Evolutionary conservation across 2,797 vertebrate species (phyloP).

Genomic region (Streptopelia turtur): DNA sequence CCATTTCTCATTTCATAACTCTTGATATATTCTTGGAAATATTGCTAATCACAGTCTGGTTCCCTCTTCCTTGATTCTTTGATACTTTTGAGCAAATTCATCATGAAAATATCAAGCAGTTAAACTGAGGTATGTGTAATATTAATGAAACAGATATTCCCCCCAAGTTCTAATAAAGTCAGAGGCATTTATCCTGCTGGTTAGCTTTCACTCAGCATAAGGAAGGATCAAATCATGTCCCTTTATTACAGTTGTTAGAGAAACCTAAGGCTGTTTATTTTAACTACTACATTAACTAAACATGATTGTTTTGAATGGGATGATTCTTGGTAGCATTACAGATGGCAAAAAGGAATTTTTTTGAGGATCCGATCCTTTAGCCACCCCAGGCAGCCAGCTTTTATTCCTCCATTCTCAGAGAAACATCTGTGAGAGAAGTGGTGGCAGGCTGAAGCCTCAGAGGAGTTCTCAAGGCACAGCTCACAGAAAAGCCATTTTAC

Average conservation of each 20-base stretch:
- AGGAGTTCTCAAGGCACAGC: background rate
- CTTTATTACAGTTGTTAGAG: background rate
- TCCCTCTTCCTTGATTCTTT: background rate
- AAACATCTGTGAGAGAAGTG: background rate
- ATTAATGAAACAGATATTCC: background rate
- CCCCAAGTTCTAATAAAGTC: background rate
- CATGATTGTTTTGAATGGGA: background rate
- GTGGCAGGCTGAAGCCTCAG: background rate
- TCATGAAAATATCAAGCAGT: background rate
- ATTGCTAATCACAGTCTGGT: background rate
- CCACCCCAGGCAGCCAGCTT: background rate
- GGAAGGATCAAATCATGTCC: background rate
- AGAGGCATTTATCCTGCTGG: background rate
- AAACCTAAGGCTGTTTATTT: background rate
- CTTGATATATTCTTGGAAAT: background rate
- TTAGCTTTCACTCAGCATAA: background rate
- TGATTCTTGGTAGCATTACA: background rate
- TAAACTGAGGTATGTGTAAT: background rate
- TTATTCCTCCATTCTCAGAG: background rate
- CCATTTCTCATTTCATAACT: background rate
- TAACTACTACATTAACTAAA: background rate
- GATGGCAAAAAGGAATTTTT: background rate
- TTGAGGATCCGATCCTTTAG: background rate
- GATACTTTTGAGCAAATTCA: background rate
- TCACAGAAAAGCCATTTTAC: constrained; percentile 4